A percentile compares a stretch with the other conserved stretches of the same genome.
Conservation (phyloP, 1,140 invertebrate species). For the Pseudobourletiella spinata region DNA sequence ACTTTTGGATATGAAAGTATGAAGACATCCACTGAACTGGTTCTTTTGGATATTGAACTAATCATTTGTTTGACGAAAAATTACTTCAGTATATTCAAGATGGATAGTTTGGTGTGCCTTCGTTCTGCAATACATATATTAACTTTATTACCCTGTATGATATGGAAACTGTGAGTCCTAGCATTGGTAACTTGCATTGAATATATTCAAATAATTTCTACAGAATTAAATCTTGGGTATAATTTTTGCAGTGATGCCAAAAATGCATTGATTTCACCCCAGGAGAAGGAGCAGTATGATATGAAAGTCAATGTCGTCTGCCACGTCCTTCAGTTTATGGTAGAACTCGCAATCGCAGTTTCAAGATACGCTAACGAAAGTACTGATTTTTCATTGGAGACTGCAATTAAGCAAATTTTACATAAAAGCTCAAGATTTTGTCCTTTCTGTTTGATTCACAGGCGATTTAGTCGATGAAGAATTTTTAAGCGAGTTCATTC, state of each 20-base stretch:
- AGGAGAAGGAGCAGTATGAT: not conserved
- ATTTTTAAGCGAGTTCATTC: not conserved
- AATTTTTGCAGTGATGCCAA: no score
- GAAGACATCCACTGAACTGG: not conserved
- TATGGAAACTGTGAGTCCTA: not conserved
- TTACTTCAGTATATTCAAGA: not conserved
- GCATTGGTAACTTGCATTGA: no score
- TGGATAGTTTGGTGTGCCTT: constrained; percentile 1
- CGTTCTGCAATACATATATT: not conserved
- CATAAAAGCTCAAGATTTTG: no score
- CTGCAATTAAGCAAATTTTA: no score
- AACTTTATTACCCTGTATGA: not conserved
- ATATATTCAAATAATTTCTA: no score
- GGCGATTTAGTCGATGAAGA: not conserved
- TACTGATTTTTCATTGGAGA: not conserved
- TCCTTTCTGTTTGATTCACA: no score
- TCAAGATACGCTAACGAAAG: not conserved
- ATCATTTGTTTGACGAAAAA: not conserved
- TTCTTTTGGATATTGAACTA: constrained; percentile 1
- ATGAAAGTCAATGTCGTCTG: not conserved
- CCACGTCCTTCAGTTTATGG: not conserved
- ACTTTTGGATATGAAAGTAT: not conserved
- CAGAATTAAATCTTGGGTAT: no score
- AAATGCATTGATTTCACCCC: no score
- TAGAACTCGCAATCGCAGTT: not conserved